A percentile compares a stretch with the other conserved stretches of the same genome.
Conservation (phyloP, 2,113 vertebrate species). For the Chionomys nivalis region DNA sequence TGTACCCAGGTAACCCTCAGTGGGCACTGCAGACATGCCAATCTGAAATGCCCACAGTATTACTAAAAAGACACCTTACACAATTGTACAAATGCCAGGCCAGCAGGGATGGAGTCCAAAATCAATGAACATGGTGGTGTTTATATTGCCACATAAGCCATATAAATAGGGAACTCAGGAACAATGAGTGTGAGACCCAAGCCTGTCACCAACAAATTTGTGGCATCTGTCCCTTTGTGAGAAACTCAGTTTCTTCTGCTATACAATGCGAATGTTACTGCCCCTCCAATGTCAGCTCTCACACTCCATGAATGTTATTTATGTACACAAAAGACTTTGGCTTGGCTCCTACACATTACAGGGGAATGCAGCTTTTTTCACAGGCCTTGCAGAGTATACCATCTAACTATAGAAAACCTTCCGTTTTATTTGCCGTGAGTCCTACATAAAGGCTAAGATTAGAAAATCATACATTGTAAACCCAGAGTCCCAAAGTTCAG, state of each 20-base stretch:
- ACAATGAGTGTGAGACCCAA: neutral
- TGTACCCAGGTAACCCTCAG: neutral
- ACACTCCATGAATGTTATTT: neutral
- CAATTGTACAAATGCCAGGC: neutral
- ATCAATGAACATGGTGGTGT: neutral
- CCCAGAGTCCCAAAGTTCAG: neutral
- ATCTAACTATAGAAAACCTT: neutral
- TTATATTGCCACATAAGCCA: neutral
- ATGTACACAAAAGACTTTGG: neutral
- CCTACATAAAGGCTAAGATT: neutral
- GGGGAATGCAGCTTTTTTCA: neutral
- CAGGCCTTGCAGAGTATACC: neutral
- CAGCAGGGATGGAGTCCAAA: neutral
- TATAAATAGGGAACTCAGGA: neutral
- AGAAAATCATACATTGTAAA: neutral
- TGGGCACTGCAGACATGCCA: neutral
- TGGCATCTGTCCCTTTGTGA: neutral
- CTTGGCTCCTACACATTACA: neutral
- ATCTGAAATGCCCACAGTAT: constrained; percentile 27
- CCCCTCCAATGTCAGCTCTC: neutral
- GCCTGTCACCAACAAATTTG: neutral
- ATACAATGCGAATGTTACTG: neutral
- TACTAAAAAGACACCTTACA: neutral
- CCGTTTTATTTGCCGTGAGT: neutral
- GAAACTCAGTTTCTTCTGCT: constrained; percentile 11